A percentile compares a stretch with the other conserved stretches of the same genome.
Evolutionary conservation across 2,113 vertebrate species (phyloP).

Genomic region (Pogonocichla stellata): DNA sequence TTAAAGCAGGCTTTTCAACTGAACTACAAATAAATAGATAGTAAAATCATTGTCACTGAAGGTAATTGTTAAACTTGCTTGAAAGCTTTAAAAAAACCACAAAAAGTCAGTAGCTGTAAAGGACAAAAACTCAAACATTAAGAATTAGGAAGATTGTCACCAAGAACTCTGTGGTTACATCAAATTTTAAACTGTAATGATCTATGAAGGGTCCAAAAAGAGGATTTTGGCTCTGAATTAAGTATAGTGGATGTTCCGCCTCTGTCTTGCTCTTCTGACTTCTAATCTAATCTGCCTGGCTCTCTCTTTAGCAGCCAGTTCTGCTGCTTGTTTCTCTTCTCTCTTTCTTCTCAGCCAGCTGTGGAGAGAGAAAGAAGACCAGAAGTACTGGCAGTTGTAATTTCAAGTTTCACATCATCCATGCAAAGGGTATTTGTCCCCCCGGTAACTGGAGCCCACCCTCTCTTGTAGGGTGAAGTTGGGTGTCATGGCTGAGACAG

Average conservation of each 20-base stretch:
- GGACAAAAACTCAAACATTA: background rate
- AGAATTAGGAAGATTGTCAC: background rate
- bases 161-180: conserved; percentile 25
- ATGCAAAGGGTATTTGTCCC: background rate
- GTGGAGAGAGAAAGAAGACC: background rate
- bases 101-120: conserved; percentile 6
- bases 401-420: background rate
- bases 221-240: conserved; percentile 76
- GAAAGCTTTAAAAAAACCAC: conserved; percentile 39
- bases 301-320: conserved; percentile 82
- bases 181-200: conserved; percentile 75
- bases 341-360: conserved; percentile 92
- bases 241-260: conserved; percentile 77
- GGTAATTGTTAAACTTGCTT: conserved; percentile 12
- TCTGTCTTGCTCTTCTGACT: conserved; percentile 81
- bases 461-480: background rate
- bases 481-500: background rate
- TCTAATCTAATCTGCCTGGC: conserved; percentile 83
- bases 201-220: conserved; percentile 76
- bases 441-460: background rate
- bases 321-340: conserved; percentile 84
- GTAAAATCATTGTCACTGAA: conserved; percentile 30
- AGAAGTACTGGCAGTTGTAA: background rate
- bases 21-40: conserved; percentile 39
- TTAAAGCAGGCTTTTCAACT: conserved; percentile 53